Percentiles rank a stretch among this genome's conserved stretches.
phyloP scores from a whole-genome alignment of 2,113 vertebrate genomes.

The Hyperopisus bebe region DNA sequence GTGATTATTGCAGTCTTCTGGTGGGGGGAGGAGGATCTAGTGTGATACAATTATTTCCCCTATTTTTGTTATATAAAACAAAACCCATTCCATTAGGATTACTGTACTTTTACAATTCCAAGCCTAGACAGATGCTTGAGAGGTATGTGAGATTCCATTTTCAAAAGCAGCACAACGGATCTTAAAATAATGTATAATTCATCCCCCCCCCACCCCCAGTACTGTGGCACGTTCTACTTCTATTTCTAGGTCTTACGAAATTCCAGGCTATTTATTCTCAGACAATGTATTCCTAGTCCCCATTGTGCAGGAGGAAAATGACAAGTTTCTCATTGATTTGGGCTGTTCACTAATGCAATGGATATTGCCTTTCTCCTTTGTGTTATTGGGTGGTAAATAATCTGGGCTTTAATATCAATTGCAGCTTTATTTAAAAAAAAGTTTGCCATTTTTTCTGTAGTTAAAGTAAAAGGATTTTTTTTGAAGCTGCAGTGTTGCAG shows the following conservation, averaged over 20 bases:
- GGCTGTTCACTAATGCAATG: background rate
- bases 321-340: background rate
- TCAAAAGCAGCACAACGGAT: background rate
- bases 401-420: background rate
- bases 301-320: background rate
- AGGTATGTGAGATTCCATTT: background rate
- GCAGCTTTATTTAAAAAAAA: background rate
- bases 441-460: background rate
- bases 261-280: conserved; percentile 7
- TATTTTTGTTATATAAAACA: background rate
- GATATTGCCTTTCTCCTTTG: background rate
- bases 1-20: background rate
- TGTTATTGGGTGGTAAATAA: background rate
- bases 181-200: background rate
- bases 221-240: background rate
- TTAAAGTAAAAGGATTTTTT: background rate
- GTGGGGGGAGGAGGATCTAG: background rate
- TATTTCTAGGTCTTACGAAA: conserved; percentile 14
- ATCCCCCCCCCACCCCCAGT: background rate
- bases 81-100: background rate
- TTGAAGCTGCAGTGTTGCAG: background rate
- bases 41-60: background rate
- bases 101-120: background rate
- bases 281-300: background rate
- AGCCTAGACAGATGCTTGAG: background rate